Percentiles rank a stretch among this genome's conserved stretches.
Evolutionary conservation across 2,888 invertebrate genomes (phyloP).

Genomic region (Heteromurus nitidus): DNA sequence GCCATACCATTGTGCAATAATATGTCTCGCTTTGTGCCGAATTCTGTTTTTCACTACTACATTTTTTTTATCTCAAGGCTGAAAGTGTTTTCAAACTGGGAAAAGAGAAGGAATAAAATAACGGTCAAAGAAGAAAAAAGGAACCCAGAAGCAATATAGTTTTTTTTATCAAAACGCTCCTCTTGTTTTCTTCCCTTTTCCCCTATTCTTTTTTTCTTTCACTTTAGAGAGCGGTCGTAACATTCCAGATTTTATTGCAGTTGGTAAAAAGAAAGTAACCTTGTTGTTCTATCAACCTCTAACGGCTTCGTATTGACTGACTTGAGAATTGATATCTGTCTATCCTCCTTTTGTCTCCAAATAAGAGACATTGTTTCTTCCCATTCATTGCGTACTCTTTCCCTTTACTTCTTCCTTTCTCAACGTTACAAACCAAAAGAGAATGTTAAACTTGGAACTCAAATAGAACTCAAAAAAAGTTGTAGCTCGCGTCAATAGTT

Average conservation of each 20-base stretch:
- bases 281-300: not conserved
- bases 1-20: too few species aligned
- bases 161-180: not conserved
- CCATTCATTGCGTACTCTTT: not conserved
- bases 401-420: too few species aligned
- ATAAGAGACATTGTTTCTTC: too few species aligned
- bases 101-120: not conserved
- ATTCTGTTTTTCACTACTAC: not conserved
- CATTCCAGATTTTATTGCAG: constrained; percentile 35
- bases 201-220: not conserved
- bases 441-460: too few species aligned
- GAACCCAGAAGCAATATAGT: not conserved
- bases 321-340: constrained; percentile 9
- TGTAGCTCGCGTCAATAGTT: too few species aligned
- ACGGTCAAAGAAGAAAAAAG: not conserved
- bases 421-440: too few species aligned
- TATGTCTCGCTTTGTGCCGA: too few species aligned
- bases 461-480: too few species aligned
- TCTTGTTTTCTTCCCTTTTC: not conserved
- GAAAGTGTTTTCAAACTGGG: not conserved
- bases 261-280: not conserved
- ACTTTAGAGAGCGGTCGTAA: constrained; percentile 24
- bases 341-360: not conserved
- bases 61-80: not conserved
- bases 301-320: not conserved